Base-by-base conservation (phyloP, 2,113 vertebrate species). In the Engraulis encrasicolus region DNA sequence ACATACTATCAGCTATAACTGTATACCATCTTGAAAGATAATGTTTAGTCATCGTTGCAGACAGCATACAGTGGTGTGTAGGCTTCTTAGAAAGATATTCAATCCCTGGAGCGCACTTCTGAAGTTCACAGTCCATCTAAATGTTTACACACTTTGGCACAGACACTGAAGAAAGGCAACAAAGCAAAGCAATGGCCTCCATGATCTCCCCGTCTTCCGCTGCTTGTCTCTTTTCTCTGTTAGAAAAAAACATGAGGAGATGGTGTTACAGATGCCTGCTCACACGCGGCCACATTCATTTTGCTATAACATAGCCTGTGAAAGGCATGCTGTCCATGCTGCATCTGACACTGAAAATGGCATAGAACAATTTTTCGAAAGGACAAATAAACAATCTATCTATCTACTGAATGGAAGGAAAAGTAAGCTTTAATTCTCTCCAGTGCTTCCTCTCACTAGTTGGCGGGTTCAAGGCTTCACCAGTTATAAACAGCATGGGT, bases 351-450 rank as follows among this genome's bases (percentile, higher is more conserved):
- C 91, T 93, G n/a, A n/a, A n/a, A n/a, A n/a, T n/a, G n/a, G n/a
- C n/a, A n/a, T n/a, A n/a, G n/a, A n/a, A n/a, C n/a, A n/a, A n/a
- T n/a, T n/a, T n/a, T n/a, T n/a, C n/a, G n/a, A n/a, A n/a, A n/a
- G n/a, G n/a, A n/a, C n/a, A n/a, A n/a, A n/a, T n/a, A n/a, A n/a
- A n/a, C n/a, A n/a, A n/a, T n/a, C n/a, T n/a, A n/a, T n/a, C n/a
- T n/a, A n/a, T n/a, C n/a, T n/a, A n/a, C n/a, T n/a, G 91, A 90
- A 89, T 91, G 86, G 80, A 88, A 92, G 93, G 92, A 92, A 92
- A 90, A 90, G 90, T 81, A 2, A 85, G 79, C 90, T 93, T 94
- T 94, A 92, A 94, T 94, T 91, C 87, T 80, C 83, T 83, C 66
- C 86, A 90, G 91, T 90, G 86, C 79, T 82, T 87, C 88, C 87